A percentile compares a stretch with the other conserved stretches of the same genome.
phyloP scores from a whole-genome alignment of 2,888 invertebrate species.

The Leptopilina myrica region DNA sequence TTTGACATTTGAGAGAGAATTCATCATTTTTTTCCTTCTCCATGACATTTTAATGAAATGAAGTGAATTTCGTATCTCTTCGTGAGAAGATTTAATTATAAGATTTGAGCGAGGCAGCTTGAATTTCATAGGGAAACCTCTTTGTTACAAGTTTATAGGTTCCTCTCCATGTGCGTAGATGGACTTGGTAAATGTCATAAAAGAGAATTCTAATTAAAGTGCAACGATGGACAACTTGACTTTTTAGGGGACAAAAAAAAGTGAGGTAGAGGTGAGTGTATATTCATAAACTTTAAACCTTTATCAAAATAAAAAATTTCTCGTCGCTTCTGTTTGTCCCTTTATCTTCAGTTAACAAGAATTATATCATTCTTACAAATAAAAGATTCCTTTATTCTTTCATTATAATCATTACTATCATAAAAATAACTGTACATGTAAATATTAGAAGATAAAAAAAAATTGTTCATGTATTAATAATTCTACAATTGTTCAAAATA shows the following conservation, averaged over 20 bases:
- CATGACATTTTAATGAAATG: not conserved
- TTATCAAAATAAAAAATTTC: not conserved
- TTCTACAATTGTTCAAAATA: no score
- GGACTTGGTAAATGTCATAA: slow-evolving; percentile 34
- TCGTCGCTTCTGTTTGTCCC: not conserved
- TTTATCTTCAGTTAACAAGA: not conserved
- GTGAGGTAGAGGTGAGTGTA: not conserved
- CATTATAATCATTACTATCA: no score
- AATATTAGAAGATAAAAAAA: no score
- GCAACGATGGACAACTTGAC: not conserved
- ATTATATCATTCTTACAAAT: no score
- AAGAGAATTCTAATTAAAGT: slow-evolving; percentile 38
- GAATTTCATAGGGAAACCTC: slow-evolving; percentile 26
- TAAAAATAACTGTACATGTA: no score
- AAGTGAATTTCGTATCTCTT: not conserved
- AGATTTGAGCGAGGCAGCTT: slow-evolving; percentile 12
- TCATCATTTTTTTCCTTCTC: not conserved
- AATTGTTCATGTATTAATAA: no score
- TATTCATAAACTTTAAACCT: not conserved
- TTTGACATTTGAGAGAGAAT: no score
- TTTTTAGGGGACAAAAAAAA: slow-evolving; percentile 11
- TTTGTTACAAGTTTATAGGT: slow-evolving; percentile 33
- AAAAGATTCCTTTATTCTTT: no score
- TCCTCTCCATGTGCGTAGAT: slow-evolving; percentile 13
- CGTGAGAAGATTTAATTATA: slow-evolving; percentile 5